These are phyloP conservation scores for Lycocorax pyrrhopterus DNA, from an alignment of 2,113 vertebrate genomes.

Conservation along the genomic window DNA sequence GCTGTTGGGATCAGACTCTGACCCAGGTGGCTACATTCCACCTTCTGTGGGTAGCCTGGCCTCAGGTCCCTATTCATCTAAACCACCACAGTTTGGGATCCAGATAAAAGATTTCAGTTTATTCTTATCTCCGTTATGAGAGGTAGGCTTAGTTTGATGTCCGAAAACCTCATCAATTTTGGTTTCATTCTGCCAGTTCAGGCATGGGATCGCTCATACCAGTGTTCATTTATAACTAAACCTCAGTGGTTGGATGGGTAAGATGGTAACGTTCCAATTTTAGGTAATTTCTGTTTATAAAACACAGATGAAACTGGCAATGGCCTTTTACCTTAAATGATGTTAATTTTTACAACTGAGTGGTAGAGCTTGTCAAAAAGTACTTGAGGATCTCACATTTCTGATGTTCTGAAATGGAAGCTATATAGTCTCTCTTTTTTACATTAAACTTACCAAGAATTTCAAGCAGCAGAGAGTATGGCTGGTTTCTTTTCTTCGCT, in stretches of 20 bases:
- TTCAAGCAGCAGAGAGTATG: background rate
- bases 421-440: background rate
- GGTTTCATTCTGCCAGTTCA: background rate
- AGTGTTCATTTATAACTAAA: background rate
- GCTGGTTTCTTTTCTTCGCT: background rate
- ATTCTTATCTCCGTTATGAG: background rate
- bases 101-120: background rate
- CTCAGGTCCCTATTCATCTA: background rate
- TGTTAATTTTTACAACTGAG: background rate
- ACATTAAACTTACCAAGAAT: background rate
- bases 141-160: background rate
- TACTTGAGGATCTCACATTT: background rate
- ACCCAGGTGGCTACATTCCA: background rate
- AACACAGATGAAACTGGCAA: background rate
- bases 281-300: background rate
- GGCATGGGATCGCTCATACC: background rate
- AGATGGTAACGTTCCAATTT: background rate
- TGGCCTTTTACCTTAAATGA: background rate
- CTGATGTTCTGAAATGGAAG: background rate
- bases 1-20: background rate
- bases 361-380: background rate
- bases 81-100: background rate
- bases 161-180: background rate
- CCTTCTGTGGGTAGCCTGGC: background rate
- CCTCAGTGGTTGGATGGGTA: background rate